Evolutionary conservation across 1,140 invertebrate species (phyloP).

Genomic region (Elysia chlorotica): DNA sequence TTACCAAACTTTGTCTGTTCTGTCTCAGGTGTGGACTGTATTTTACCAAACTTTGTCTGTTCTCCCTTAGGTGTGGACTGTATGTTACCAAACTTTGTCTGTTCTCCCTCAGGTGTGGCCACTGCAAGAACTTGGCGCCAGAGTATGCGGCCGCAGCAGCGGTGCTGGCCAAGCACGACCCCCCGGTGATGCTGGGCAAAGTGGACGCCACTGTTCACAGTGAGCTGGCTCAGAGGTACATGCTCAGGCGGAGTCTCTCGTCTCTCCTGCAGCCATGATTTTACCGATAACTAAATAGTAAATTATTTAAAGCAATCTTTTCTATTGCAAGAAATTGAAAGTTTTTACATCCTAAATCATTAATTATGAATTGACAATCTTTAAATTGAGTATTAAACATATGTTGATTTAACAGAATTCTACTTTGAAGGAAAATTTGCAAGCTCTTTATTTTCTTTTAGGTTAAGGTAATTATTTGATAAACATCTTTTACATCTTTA

Average conservation of each 20-base stretch:
- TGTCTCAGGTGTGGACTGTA: neutral
- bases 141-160: slow-evolving; percentile 95
- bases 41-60: neutral
- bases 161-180: slow-evolving; percentile 73
- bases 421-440: neutral
- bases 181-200: slow-evolving; percentile 63
- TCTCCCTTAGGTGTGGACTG: neutral
- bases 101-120: slow-evolving; percentile 72
- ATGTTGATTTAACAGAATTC: neutral
- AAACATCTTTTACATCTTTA: too few species aligned
- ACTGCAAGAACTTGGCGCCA: slow-evolving; percentile 96
- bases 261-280: slow-evolving; percentile 5
- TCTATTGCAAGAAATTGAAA: neutral
- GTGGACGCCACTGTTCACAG: slow-evolving; percentile 65
- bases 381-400: neutral
- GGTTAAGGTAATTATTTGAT: too few species aligned
- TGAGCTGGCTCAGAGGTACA: slow-evolving; percentile 61
- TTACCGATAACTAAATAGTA: too few species aligned
- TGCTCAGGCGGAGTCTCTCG: neutral
- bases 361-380: neutral
- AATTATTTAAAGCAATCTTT: too few species aligned
- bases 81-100: neutral
- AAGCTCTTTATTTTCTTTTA: too few species aligned
- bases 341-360: neutral
- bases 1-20: neutral